Evolutionary conservation across 2,888 invertebrate genomes (phyloP).

Genomic region (Campoplex nolae): DNA sequence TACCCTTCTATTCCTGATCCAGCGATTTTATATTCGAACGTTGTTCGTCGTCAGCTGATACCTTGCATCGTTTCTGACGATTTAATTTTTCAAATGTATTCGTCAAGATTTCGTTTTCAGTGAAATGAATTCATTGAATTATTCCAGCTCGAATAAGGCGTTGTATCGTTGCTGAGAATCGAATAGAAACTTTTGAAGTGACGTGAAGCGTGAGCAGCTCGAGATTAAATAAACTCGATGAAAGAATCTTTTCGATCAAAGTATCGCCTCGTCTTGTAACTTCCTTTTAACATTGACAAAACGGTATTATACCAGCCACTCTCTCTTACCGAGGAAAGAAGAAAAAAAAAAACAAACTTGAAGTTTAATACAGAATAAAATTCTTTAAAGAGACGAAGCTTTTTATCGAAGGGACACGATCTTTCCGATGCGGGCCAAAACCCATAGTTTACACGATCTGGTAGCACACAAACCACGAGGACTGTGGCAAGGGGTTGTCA

Average conservation of each 20-base stretch:
- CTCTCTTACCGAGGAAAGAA: not conserved
- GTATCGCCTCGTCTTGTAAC: not conserved
- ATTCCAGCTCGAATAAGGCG: not conserved
- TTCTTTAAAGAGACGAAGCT: not conserved
- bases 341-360: not conserved
- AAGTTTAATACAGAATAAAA: not conserved
- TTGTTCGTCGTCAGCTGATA: not conserved
- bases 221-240: not conserved
- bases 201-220: not conserved
- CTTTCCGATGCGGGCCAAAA: slow-evolving; percentile 53
- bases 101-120: no score
- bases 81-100: no score
- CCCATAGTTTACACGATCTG: slow-evolving; percentile 37
- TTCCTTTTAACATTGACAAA: not conserved
- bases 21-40: not conserved
- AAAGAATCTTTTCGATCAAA: not conserved
- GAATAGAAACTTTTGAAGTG: not conserved
- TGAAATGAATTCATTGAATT: not conserved
- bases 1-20: not conserved
- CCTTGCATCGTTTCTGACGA: no score
- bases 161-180: not conserved
- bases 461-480: slow-evolving; percentile 38
- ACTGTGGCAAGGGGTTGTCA: slow-evolving; percentile 47
- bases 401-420: slow-evolving; percentile 26
- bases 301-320: not conserved